Conservation (phyloP, 2,888 invertebrate genomes). For the Trachelus iudaicus region DNA sequence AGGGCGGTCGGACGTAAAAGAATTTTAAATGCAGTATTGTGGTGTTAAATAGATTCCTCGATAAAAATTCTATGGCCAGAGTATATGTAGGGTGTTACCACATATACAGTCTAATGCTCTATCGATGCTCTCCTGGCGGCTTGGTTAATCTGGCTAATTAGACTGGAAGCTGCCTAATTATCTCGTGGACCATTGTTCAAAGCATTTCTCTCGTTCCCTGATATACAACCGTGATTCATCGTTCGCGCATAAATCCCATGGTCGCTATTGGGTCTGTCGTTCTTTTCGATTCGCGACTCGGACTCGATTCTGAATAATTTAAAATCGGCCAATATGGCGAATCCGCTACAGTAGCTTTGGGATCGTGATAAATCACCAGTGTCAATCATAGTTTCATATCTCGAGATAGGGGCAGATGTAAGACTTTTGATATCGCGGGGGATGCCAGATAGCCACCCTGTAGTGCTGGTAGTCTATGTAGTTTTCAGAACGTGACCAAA, state of each 20-base stretch:
- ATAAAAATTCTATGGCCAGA: too few relatives aligned
- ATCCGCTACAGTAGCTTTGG: conserved; percentile 13
- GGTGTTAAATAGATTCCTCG: too few relatives aligned
- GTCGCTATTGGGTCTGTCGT: conserved; percentile 24
- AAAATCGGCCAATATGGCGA: conserved; percentile 19
- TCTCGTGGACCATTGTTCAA: conserved; percentile 38
- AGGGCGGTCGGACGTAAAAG: too few relatives aligned
- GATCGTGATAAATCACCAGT: neutral
- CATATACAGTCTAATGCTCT: too few relatives aligned
- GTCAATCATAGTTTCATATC: neutral
- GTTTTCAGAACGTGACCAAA: too few relatives aligned
- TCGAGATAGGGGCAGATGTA: too few relatives aligned
- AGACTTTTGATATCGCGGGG: too few relatives aligned
- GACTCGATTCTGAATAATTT: conserved; percentile 23
- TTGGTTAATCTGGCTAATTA: conserved; percentile 39
- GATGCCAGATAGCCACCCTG: too few relatives aligned
- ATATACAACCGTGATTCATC: conserved; percentile 36
- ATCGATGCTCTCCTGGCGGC: conserved; percentile 17
- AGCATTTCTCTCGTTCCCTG: conserved; percentile 33
- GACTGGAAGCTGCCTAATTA: conserved; percentile 35
- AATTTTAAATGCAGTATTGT: too few relatives aligned
- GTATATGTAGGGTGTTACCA: too few relatives aligned
- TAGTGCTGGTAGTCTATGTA: too few relatives aligned
- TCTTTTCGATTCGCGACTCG: conserved; percentile 11
- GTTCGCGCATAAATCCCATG: conserved; percentile 47